A percentile compares a stretch with the other conserved stretches of the same genome.
These are phyloP conservation scores for Podocnemis expansa DNA, from an alignment of 2,113 vertebrate genomes.

Conservation along the genomic window DNA sequence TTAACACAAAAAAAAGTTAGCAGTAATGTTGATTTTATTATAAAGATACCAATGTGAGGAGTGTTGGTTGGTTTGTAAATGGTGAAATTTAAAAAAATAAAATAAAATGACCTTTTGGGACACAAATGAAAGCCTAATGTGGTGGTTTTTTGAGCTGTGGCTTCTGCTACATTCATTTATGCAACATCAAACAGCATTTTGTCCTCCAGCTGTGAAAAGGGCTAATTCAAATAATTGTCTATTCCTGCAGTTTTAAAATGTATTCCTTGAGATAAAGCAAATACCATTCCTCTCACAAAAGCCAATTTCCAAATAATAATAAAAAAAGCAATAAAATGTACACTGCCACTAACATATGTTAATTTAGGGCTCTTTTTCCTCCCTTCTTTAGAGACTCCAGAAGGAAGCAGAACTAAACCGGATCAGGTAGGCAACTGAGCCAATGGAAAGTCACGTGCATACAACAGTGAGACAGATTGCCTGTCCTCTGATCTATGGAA, in stretches of 20 bases:
- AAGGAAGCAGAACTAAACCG: neutral
- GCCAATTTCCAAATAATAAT: neutral
- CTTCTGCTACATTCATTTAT: neutral
- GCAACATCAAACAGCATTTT: neutral
- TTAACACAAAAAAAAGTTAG: neutral
- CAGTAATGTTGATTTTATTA: neutral
- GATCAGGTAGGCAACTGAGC: neutral
- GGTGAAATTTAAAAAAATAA: neutral
- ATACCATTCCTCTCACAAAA: neutral
- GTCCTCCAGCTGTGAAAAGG: neutral
- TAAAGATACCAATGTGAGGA: neutral
- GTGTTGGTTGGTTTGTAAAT: neutral
- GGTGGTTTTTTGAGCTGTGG: neutral
- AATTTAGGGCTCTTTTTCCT: neutral
- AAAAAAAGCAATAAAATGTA: neutral
- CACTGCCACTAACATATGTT: neutral
- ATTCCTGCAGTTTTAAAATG: neutral
- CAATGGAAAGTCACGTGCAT: neutral
- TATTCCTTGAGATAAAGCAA: neutral
- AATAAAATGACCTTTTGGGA: neutral
- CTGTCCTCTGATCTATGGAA: neutral
- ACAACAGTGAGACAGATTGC: accelerated
- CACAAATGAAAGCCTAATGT: neutral
- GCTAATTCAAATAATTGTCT: slow-evolving; percentile 26
- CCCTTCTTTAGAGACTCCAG: neutral